A percentile compares a stretch with the other conserved stretches of the same genome.
Evolutionary conservation across 2,797 vertebrate genomes (phyloP).

Genomic region (Megaceryle alcyon): DNA sequence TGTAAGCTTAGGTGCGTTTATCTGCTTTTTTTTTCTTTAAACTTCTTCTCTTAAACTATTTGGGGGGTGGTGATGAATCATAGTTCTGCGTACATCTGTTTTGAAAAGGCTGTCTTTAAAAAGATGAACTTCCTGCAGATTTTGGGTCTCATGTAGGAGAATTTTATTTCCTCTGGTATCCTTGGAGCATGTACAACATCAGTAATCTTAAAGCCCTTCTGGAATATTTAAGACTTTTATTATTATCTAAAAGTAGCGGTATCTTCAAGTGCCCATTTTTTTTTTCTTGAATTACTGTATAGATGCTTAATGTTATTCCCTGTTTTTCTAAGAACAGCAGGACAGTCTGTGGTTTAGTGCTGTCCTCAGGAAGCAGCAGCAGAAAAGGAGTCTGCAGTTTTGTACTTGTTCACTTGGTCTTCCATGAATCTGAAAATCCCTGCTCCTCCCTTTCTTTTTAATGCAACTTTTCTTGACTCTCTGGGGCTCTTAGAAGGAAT

Average conservation of each 20-base stretch:
- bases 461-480: background rate
- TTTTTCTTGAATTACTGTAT: background rate
- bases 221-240: background rate
- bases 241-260: background rate
- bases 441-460: background rate
- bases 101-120: background rate
- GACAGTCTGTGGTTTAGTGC: rapidly evolving
- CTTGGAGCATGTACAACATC: background rate
- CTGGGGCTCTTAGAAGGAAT: background rate
- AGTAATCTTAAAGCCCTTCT: background rate
- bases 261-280: background rate
- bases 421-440: background rate
- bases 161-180: background rate
- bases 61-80: background rate
- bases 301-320: background rate
- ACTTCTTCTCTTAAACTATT: background rate
- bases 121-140: background rate
- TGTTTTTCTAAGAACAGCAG: background rate
- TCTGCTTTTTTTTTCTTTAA: background rate
- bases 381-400: background rate
- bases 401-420: background rate
- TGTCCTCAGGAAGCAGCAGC: background rate
- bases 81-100: background rate
- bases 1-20: background rate
- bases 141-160: background rate